phyloP scores from a whole-genome alignment of 2,797 vertebrate species.

The Hydrophis major region DNA sequence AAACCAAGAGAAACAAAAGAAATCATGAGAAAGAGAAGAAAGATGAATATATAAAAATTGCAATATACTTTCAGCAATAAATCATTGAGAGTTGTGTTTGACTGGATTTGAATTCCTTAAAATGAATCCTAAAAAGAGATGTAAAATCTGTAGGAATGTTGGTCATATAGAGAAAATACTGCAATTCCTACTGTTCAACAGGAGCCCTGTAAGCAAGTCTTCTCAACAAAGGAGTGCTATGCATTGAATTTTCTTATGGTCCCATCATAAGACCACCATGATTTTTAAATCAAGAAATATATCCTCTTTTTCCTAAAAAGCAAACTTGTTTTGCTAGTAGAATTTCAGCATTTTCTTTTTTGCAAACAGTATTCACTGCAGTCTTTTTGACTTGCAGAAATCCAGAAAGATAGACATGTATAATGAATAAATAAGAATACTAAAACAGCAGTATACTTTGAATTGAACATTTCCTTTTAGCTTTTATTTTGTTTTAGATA shows the following conservation, averaged over 20 bases:
- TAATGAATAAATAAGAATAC: neutral
- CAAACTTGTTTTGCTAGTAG: conserved; percentile 20
- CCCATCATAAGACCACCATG: neutral
- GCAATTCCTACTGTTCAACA: no score
- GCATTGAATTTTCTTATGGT: neutral
- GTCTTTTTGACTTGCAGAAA: neutral
- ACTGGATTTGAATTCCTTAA: no score
- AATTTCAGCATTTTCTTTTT: conserved; percentile 14
- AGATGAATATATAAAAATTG: no score
- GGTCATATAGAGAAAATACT: no score
- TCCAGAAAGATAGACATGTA: neutral
- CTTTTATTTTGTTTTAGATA: neutral
- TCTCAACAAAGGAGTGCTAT: conserved; percentile 8
- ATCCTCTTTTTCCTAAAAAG: neutral
- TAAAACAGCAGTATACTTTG: no score
- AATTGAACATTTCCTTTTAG: neutral
- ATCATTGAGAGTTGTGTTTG: no score
- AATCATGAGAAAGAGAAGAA: no score
- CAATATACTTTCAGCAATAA: no score
- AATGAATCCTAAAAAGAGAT: no score
- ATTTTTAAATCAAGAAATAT: conserved; percentile 24
- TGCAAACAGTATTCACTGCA: conserved; percentile 3
- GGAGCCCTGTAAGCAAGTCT: conserved; percentile 11
- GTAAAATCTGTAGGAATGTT: no score
- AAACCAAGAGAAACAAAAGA: no score